phyloP scores from a whole-genome alignment of 2,797 vertebrate genomes.

The Halcyon smyrnensis region DNA sequence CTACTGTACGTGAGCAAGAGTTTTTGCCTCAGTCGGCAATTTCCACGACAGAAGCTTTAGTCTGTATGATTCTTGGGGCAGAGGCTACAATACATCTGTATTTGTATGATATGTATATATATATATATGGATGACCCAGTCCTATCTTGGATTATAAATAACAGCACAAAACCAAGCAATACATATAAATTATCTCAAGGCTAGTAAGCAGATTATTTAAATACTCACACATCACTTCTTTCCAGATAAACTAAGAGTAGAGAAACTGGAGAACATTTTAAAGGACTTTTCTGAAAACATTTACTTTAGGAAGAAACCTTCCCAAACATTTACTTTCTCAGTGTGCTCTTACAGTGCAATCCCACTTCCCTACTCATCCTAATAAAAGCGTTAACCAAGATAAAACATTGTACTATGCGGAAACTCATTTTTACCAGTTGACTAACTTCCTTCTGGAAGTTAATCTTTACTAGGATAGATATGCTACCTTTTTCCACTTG shows the following conservation, averaged over 20 bases:
- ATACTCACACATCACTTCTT: not conserved
- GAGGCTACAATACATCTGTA: not conserved
- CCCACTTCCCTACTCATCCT: not conserved
- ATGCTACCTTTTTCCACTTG: not conserved
- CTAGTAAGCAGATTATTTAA: not conserved
- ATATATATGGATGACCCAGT: not conserved
- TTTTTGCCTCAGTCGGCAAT: not conserved
- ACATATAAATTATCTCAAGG: not conserved
- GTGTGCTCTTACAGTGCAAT: not conserved
- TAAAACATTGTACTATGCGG: not conserved
- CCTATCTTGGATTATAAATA: not conserved
- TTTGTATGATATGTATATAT: not conserved
- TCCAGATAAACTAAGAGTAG: not conserved
- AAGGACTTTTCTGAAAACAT: not conserved
- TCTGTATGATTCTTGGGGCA: not conserved
- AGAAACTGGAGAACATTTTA: not conserved
- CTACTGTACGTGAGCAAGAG: not conserved
- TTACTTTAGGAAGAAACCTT: not conserved
- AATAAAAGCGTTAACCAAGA: not conserved
- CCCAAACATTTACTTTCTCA: not conserved
- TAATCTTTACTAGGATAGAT: not conserved
- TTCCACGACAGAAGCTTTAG: not conserved
- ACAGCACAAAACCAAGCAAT: not conserved
- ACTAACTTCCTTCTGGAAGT: not conserved
- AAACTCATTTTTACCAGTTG: not conserved